Evolutionary conservation across 2,888 invertebrate genomes (phyloP).

Genomic region (Drosophila buzzatii): DNA sequence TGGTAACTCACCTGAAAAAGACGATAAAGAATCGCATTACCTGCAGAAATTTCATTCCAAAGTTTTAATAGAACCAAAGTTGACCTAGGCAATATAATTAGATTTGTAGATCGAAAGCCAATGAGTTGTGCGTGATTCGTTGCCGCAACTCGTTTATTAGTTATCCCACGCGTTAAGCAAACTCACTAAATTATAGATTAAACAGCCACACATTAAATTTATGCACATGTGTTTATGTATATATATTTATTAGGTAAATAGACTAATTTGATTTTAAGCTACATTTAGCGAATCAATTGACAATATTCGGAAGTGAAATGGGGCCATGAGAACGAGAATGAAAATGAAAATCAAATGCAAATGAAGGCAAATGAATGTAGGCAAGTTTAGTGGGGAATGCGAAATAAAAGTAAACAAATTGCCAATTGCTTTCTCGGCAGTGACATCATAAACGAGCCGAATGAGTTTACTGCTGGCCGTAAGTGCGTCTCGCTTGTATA

Average conservation of each 20-base stretch:
- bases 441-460: constrained; percentile 28
- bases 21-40: not conserved
- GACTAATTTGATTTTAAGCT: constrained; percentile 4
- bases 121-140: not conserved
- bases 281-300: constrained; percentile 23
- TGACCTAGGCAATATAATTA: not conserved
- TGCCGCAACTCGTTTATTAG: not conserved
- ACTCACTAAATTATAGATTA: constrained; percentile 2
- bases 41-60: not conserved
- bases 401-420: constrained; percentile 29
- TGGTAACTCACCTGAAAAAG: not conserved
- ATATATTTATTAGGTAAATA: not conserved
- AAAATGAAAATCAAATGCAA: constrained; percentile 11
- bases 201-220: not conserved
- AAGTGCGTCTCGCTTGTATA: constrained; percentile 41
- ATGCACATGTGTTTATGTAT: not conserved
- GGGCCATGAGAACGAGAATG: not conserved
- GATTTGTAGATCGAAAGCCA: not conserved
- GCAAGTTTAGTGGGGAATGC: constrained; percentile 10
- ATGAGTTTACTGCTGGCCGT: constrained; percentile 35
- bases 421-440: constrained; percentile 26
- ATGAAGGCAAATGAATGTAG: constrained; percentile 15
- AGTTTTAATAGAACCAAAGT: not conserved
- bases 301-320: constrained; percentile 2
- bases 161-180: not conserved